Evolutionary conservation across 2,113 vertebrate species (phyloP).

Genomic region (Pseudolaguvia tuberculata): DNA sequence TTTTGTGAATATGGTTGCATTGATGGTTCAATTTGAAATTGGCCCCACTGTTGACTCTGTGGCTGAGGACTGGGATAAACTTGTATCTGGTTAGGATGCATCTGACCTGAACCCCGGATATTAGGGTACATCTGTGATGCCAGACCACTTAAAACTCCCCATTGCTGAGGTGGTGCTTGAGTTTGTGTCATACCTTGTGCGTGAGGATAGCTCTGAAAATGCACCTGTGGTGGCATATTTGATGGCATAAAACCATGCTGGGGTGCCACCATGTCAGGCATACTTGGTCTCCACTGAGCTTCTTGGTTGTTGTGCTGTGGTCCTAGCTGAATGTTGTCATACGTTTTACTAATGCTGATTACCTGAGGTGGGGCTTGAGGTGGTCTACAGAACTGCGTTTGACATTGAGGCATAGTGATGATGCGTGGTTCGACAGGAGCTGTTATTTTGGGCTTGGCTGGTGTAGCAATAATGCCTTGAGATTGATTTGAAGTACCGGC

Average conservation of each 20-base stretch:
- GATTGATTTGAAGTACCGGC: not conserved
- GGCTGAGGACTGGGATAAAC: not conserved
- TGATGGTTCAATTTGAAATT: conserved; percentile 41
- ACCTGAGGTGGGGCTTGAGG: conserved; percentile 24
- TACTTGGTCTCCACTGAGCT: conserved; percentile 17
- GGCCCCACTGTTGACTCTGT: conserved; percentile 48
- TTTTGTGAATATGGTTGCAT: conserved; percentile 42
- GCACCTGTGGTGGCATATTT: conserved; percentile 5
- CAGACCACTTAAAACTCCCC: conserved; percentile 50
- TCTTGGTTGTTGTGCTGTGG: conserved; percentile 34
- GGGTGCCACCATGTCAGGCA: conserved; percentile 5
- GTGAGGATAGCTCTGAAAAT: conserved; percentile 24
- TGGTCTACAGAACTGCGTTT: conserved; percentile 23
- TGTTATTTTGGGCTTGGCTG: conserved; percentile 27
- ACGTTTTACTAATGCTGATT: conserved; percentile 28
- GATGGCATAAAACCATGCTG: conserved; percentile 12
- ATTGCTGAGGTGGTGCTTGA: conserved; percentile 47
- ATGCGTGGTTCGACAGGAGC: conserved; percentile 43
- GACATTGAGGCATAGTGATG: conserved; percentile 41
- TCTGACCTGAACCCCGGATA: conserved; percentile 43
- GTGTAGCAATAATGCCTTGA: not conserved
- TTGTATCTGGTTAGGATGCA: not conserved
- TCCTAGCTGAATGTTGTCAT: conserved; percentile 16
- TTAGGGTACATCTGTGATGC: conserved; percentile 40
- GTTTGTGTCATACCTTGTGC: conserved; percentile 10